phyloP scores from a whole-genome alignment of 2,888 invertebrate genomes.

The Boloria selene region DNA sequence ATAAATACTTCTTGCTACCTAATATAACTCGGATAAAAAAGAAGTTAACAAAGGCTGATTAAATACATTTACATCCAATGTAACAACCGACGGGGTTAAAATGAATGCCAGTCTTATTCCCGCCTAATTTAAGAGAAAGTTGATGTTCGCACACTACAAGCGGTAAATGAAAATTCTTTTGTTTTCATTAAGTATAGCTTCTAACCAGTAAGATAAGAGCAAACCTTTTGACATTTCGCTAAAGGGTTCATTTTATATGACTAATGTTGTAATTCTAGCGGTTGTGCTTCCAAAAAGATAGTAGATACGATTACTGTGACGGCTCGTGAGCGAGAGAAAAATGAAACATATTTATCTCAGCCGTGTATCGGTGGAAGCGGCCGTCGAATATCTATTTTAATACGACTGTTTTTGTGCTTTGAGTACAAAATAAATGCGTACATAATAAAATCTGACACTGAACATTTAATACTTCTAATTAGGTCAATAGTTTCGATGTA shows the following conservation, averaged over 20 bases:
- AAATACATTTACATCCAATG: slow-evolving; percentile 65
- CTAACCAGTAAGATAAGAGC: slow-evolving; percentile 62
- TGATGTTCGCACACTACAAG: slow-evolving; percentile 48
- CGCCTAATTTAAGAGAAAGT: slow-evolving; percentile 73
- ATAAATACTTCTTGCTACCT: slow-evolving; percentile 27
- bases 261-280: slow-evolving; percentile 75
- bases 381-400: slow-evolving; percentile 61
- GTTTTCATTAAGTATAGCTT: slow-evolving; percentile 65
- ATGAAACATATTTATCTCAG: slow-evolving; percentile 69
- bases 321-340: slow-evolving; percentile 66
- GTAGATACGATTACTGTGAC: slow-evolving; percentile 66
- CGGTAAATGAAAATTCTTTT: slow-evolving; percentile 58
- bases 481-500: slow-evolving; percentile 13
- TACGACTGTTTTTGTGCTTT: slow-evolving; percentile 45
- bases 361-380: slow-evolving; percentile 57
- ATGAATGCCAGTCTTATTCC: slow-evolving; percentile 72
- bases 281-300: slow-evolving; percentile 68
- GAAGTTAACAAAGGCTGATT: slow-evolving; percentile 57
- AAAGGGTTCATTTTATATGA: slow-evolving; percentile 77
- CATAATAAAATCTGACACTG: slow-evolving; percentile 42
- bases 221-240: slow-evolving; percentile 77
- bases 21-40: slow-evolving; percentile 42
- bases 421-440: slow-evolving; percentile 39
- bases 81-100: slow-evolving; percentile 66
- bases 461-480: slow-evolving; percentile 33